A percentile compares a stretch with the other conserved stretches of the same genome.
Conservation (phyloP, 2,888 invertebrate species). For the Sphinx pinastri region DNA sequence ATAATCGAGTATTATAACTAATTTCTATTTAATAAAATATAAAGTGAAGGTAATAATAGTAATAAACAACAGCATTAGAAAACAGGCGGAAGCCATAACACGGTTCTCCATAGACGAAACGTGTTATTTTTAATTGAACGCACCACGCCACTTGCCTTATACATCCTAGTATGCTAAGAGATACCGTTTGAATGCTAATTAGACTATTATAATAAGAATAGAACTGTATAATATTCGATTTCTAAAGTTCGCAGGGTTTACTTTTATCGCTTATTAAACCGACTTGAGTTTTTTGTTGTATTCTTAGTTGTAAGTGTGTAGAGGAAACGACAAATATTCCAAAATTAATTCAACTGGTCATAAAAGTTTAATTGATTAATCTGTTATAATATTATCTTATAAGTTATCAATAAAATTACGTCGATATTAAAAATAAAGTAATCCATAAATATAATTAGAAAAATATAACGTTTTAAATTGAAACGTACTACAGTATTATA, state of each 20-base stretch:
- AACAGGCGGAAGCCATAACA: constrained; percentile 26
- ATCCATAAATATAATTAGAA: neutral
- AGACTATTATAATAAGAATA: constrained; percentile 8
- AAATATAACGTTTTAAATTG: neutral
- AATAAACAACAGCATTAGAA: constrained; percentile 20
- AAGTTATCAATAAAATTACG: too few relatives aligned
- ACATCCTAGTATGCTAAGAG: constrained; percentile 32
- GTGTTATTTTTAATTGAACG: constrained; percentile 26
- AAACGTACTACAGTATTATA: neutral
- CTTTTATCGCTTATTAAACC: neutral
- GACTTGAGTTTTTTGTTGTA: too few relatives aligned
- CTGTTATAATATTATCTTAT: too few relatives aligned
- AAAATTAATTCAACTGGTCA: too few relatives aligned
- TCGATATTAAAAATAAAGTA: neutral
- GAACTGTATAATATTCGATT: neutral
- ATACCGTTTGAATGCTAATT: constrained; percentile 40
- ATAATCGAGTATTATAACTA: neutral
- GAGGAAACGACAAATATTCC: too few relatives aligned
- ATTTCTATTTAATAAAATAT: neutral
- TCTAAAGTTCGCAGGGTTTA: neutral
- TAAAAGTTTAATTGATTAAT: too few relatives aligned
- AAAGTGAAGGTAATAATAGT: neutral
- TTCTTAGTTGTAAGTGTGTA: too few relatives aligned
- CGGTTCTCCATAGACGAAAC: constrained; percentile 30
- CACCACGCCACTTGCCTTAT: constrained; percentile 34